Evolutionary conservation across 1,140 invertebrate genomes (phyloP).

Genomic region (Platorchestia sp.): DNA sequence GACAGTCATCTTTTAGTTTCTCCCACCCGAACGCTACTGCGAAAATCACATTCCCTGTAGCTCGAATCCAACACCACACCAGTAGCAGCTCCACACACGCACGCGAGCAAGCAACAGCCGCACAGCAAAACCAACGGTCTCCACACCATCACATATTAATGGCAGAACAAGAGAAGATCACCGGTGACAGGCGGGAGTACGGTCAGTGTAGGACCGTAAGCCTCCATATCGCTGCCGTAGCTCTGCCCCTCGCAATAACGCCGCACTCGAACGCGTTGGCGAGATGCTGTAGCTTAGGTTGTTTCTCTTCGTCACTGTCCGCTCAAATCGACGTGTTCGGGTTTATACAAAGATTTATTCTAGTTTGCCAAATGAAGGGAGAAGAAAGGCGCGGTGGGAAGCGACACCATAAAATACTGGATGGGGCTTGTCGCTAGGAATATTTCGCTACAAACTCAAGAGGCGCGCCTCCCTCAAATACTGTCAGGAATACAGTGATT

Average conservation of each 20-base stretch:
- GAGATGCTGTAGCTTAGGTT: background rate
- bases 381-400: conserved; percentile 47
- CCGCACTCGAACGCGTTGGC: too few relatives aligned
- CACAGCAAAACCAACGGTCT: too few relatives aligned
- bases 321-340: conserved; percentile 50
- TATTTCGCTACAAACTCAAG: conserved; percentile 23
- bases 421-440: conserved; percentile 24
- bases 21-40: too few relatives aligned
- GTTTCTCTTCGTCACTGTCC: conserved; percentile 35
- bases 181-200: background rate
- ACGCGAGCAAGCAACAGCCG: too few relatives aligned
- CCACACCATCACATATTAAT: too few relatives aligned
- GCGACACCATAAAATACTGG: conserved; percentile 42
- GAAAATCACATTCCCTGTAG: too few relatives aligned
- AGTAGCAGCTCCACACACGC: too few relatives aligned
- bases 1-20: too few relatives aligned
- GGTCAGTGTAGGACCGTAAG: background rate
- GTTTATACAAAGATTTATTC: conserved; percentile 55
- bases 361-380: conserved; percentile 49
- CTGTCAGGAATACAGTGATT: background rate
- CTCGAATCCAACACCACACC: too few relatives aligned
- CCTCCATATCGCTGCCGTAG: background rate
- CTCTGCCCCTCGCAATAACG: background rate
- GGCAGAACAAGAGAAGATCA: too few relatives aligned
- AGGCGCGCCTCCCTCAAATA: background rate